Percentiles rank a stretch among this genome's conserved stretches.
These are phyloP conservation scores for Ctenodactylus gundi DNA, from an alignment of 2,113 vertebrate genomes.

Conservation along the genomic window DNA sequence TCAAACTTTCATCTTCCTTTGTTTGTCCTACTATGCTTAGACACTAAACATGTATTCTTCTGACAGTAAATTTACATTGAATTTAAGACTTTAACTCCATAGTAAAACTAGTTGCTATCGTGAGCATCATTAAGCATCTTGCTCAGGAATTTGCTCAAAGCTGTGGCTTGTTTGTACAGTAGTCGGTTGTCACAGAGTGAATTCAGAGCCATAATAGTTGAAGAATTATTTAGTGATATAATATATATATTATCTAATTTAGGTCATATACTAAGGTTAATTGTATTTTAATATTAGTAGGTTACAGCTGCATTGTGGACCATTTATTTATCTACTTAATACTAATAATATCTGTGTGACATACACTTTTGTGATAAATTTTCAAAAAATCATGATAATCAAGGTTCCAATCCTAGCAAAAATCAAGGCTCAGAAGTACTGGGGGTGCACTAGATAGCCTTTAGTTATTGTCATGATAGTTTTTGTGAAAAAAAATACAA, in stretches of 20 bases:
- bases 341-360: neutral
- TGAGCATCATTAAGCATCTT: neutral
- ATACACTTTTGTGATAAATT: neutral
- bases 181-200: neutral
- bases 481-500: no score
- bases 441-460: no score
- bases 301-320: neutral
- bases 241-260: neutral
- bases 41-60: neutral
- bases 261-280: neutral
- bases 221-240: neutral
- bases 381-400: no score
- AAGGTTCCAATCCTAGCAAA: no score
- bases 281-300: neutral
- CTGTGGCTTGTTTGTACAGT: neutral
- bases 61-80: neutral
- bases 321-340: neutral
- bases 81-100: neutral
- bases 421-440: no score
- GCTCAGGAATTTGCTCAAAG: neutral
- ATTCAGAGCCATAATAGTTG: neutral
- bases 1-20: neutral
- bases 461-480: no score
- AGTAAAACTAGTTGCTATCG: neutral
- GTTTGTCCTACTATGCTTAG: neutral